Base-by-base conservation (phyloP, 2,888 invertebrate genomes). In the Dyspetes luteomarginatus region DNA sequence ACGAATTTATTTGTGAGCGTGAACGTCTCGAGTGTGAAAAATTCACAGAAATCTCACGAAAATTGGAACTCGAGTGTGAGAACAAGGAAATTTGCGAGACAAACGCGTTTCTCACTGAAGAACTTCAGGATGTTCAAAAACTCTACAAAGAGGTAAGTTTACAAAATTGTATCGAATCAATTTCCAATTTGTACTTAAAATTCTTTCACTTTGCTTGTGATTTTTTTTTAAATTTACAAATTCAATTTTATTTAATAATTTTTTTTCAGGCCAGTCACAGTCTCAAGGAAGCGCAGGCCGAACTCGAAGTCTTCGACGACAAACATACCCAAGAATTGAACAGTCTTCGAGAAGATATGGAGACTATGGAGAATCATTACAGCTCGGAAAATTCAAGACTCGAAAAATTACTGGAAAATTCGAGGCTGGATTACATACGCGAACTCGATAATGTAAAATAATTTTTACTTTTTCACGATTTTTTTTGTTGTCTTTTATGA, bases 391-490 rank as follows among this genome's bases (percentile, higher is more conserved):
- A 83, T 22, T 62, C 76, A 5, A 81, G 85, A 43, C 50, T 89
- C 12, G 81, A 85, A 15, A 74, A 84, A 5, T 72, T 83, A 55
- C 81, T 89, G 15, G 86, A 87, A 15, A 78, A 88, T 50, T 81
- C 86, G 17, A 85, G 84, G 74, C 69, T 78, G 36, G 85, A 86
- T 58, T 88, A 87, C 50, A 82, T 86, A 26, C 83, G 69, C 50
- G 86, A 88, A 76, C 84, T 89, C 56, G 89, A 89, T 81, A 87
- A 87, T 76, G 88, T 88, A 87, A 9, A n/a, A 55, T 43, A 71
- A 62, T 55, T 73, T 71, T 43, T n/a, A 41, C 26, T 36, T 9
- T 2, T 45, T 4, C 17, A 9, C 24, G 5, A 45, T 56, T n/a
- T 74, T 30, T n/a, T n/a, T n/a, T n/a, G n/a, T 17, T 12, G 3